Evolutionary conservation across 2,797 vertebrate species (phyloP), one percentile per base, ranked within the genome.

Genomic region (Pelochelys cantorii): DNA sequence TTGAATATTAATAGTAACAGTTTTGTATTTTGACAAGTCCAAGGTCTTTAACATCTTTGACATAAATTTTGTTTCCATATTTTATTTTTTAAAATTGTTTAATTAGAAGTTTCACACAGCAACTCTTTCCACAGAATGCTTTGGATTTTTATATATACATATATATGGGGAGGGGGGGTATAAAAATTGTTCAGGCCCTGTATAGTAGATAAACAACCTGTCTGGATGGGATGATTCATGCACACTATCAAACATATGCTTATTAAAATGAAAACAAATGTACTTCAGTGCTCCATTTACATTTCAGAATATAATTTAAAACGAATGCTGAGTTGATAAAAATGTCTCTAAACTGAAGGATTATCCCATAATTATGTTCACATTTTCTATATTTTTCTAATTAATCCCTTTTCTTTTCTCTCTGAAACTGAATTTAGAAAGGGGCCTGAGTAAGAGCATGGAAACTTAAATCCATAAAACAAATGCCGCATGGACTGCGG

Each of bases 251-350:
- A 83, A 71, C 9, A 71, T 71, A 55, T 15, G 34, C 20, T 71
- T 68, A 55, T 68, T 53, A 84, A 84, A 84, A 84, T 86, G 65
- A 42, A 60, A 74, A 18, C 17, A 54, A 78, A 92, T 93, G 77
- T n/a, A 89, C 52, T 92, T 92, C 31, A 68, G 8, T 91, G 59
- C 9, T n/a, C 60, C 65, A 93, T 93, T 93, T 93, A 83, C 88
- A 86, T 90, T 93, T 96, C 80, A 93, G 91, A 90, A 79, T 52
- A 48, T 37, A 88, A 27, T 88, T 93, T 57, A 84, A 48, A 54
- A 83, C 11, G 74, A 84, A 88, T 4, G 65, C 55, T 94, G 83
- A 95, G 79, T 77, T 90, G 14, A 81, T 23, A 79, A 85, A 92
- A 87, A 88, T 2, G 0, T 31, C 85, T 31, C 79, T 22, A 68